A percentile compares a stretch with the other conserved stretches of the same genome.
These are phyloP conservation scores for Chionoecetes opilio DNA, from an alignment of 1,140 invertebrate species.

Conservation along the genomic window DNA sequence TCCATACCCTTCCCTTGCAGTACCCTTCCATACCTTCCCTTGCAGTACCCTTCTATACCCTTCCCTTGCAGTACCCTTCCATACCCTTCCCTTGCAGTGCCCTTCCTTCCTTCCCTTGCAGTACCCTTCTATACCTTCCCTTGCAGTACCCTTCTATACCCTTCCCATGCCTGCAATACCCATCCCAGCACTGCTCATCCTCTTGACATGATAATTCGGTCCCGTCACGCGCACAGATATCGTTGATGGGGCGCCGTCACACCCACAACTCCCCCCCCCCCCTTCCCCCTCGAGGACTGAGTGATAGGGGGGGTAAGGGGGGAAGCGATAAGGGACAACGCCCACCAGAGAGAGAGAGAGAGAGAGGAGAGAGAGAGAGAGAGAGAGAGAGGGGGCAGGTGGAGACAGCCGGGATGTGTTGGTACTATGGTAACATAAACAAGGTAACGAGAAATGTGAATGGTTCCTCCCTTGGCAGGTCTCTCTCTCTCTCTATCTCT, in stretches of 20 bases:
- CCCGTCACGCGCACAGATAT: too few relatives aligned
- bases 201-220: too few relatives aligned
- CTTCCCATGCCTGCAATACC: too few relatives aligned
- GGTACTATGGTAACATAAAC: neutral
- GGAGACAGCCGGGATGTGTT: neutral
- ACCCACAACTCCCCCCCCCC: neutral
- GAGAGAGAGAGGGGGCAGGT: neutral
- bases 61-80: too few relatives aligned
- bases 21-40: too few relatives aligned
- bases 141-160: too few relatives aligned
- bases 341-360: neutral
- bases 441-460: neutral
- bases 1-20: too few relatives aligned
- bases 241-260: neutral
- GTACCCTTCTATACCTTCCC: too few relatives aligned
- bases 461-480: neutral
- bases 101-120: too few relatives aligned
- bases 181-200: too few relatives aligned
- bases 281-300: neutral
- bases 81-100: too few relatives aligned
- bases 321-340: neutral
- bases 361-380: slow-evolving; percentile 28
- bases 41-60: too few relatives aligned
- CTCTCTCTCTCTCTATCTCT: neutral
- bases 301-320: neutral